Conservation (phyloP, 2,888 invertebrate species). For the Trilocha varians region DNA sequence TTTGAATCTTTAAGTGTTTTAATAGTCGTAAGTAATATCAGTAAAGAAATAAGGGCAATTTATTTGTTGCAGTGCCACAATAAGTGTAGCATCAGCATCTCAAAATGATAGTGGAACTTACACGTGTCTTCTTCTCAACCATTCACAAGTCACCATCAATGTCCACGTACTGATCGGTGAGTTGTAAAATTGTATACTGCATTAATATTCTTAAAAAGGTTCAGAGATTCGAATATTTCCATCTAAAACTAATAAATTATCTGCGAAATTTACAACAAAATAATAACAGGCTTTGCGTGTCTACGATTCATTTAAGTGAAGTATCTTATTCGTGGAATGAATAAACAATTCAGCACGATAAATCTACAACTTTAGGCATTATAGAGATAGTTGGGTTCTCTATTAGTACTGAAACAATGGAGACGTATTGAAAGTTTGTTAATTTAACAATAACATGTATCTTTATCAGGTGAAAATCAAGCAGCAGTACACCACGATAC, state of each 20-base stretch:
- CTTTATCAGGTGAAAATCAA: conserved; percentile 72
- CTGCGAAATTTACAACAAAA: no score
- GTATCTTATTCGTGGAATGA: neutral
- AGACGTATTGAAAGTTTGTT: conserved; percentile 13
- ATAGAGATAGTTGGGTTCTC: conserved; percentile 2
- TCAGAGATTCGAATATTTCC: no score
- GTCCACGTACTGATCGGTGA: conserved; percentile 81
- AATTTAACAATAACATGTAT: conserved; percentile 13
- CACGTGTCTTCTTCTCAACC: conserved; percentile 76
- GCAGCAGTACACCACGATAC: conserved; percentile 77
- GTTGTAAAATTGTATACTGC: conserved; percentile 13
- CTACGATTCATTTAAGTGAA: neutral
- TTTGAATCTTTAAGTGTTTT: no score
- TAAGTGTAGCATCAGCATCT: conserved; percentile 71
- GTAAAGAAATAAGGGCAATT: neutral
- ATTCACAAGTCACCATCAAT: conserved; percentile 76
- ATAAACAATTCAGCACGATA: conserved; percentile 2
- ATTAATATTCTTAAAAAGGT: no score
- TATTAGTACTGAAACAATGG: conserved; percentile 11
- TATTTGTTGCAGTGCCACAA: conserved; percentile 49
- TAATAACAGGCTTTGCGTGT: neutral
- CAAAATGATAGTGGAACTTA: conserved; percentile 79
- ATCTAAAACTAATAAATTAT: no score
- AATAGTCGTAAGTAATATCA: no score
- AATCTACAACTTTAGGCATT: conserved; percentile 1